Base-by-base conservation (phyloP, 2,113 vertebrate genomes). In the Oryzias melastigma region DNA sequence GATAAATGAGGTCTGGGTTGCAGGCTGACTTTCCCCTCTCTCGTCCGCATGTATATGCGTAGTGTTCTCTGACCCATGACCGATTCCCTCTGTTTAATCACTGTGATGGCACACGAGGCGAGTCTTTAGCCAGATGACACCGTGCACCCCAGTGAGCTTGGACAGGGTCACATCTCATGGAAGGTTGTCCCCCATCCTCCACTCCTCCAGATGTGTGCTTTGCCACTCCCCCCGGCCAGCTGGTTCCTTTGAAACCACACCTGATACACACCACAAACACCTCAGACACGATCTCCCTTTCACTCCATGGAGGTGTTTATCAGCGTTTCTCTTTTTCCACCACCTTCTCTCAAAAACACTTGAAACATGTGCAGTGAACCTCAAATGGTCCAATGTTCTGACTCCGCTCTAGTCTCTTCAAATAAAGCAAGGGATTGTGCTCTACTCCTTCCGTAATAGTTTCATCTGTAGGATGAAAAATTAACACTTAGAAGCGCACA, bases 361-460 rank as follows among this genome's bases (percentile, higher is more conserved):
- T 55, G 68, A 59, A 59, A 57, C 1, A 29, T 69, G 64, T 88
- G 84, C 77, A 84, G 82, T 88, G 84, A 84, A 73, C 85, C 25
- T 27, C 25, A 75, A 69, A 19, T 16, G 16, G 54, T 58, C 61
- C 54, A 58, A 78, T 67, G 77, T 65, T 44, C 53, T 42, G 15
- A 20, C 54, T 53, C 71, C 4, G 1, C 66, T 17, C 25, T 41
- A 1, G 58, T 64, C 75, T 73, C 75, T 13, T 8, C 8, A 67
- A 73, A 83, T 56, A 72, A 66, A 43, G 64, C 60, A 5, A 27
- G 18, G 54, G 81, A 76, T 81, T 82, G 81, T 66, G 67, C 66
- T 75, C 17, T 71, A 51, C 58, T 58, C 62, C 43, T 14, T 65
- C 73, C 62, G 65, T 47, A 58, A 81, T 81, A 75, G 83, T 77